phyloP scores from a whole-genome alignment of 2,888 invertebrate genomes.

The Tinea trinotella region DNA sequence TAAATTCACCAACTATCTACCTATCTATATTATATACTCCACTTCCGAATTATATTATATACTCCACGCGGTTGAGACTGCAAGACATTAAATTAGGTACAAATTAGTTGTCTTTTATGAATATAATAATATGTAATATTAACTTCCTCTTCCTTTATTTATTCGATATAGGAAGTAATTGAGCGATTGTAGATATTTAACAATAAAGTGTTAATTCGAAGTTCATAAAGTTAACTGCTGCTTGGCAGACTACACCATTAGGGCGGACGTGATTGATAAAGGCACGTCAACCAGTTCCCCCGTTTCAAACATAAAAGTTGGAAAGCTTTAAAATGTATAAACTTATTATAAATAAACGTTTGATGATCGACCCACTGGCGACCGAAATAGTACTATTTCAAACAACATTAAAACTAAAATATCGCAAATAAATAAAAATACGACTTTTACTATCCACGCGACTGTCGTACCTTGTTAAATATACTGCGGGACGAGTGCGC shows the following conservation, averaged over 20 bases:
- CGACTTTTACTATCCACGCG: constrained; percentile 21
- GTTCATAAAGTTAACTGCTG: neutral
- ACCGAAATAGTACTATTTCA: constrained; percentile 10
- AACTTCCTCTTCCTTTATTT: no score
- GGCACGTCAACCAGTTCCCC: constrained; percentile 1
- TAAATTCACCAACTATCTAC: no score
- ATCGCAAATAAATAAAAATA: constrained; percentile 21
- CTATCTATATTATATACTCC: no score
- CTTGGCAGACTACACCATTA: neutral
- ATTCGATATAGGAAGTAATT: no score
- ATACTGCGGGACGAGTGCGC: constrained; percentile 39
- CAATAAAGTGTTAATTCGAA: no score
- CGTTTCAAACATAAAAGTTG: neutral
- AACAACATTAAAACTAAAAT: constrained; percentile 17
- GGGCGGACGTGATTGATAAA: constrained; percentile 1
- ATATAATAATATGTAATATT: no score
- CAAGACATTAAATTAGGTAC: no score
- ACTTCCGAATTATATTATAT: no score
- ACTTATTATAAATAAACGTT: constrained; percentile 10
- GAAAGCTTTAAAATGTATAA: constrained; percentile 13
- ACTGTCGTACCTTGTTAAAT: constrained; percentile 25
- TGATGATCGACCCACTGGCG: constrained; percentile 7
- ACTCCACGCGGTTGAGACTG: no score
- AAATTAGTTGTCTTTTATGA: no score
- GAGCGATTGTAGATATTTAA: no score